Evolutionary conservation across 2,888 invertebrate genomes (phyloP).

Genomic region (Temnothorax rugatulus): DNA sequence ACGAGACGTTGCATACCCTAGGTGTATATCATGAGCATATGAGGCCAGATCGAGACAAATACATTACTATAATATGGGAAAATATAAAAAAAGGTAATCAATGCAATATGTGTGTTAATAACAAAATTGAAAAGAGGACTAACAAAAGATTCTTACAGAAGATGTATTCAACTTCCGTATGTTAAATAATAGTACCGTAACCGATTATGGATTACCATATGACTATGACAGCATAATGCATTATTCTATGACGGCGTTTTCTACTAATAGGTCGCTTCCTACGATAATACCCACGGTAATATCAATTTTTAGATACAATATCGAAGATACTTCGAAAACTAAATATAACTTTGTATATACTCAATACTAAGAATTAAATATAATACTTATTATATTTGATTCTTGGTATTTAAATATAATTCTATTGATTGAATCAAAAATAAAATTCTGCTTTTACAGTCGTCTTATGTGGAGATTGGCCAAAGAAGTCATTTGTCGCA

Average conservation of each 20-base stretch:
- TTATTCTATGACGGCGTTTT: slow-evolving; percentile 32
- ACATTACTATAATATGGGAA: slow-evolving; percentile 67
- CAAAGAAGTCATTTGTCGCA: slow-evolving; percentile 24
- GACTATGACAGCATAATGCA: slow-evolving; percentile 64
- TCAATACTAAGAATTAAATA: too few relatives aligned
- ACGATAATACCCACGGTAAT: slow-evolving; percentile 38
- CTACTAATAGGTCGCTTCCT: background rate
- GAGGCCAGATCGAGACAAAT: slow-evolving; percentile 68
- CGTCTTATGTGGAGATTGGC: background rate
- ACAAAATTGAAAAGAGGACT: background rate
- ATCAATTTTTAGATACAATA: background rate
- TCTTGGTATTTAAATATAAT: background rate
- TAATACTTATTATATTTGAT: background rate
- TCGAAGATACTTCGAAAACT: background rate
- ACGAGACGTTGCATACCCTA: slow-evolving; percentile 69
- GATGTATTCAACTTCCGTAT: background rate
- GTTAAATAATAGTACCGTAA: background rate
- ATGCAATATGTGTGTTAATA: background rate
- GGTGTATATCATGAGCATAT: slow-evolving; percentile 70
- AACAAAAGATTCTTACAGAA: background rate
- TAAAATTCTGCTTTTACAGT: slow-evolving; percentile 1
- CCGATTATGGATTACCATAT: slow-evolving; percentile 22
- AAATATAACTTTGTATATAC: background rate
- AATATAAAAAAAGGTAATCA: slow-evolving; percentile 64
- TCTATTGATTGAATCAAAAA: background rate